phyloP scores from a whole-genome alignment of 1,140 invertebrate genomes.

The Temnothorax nylanderi region DNA sequence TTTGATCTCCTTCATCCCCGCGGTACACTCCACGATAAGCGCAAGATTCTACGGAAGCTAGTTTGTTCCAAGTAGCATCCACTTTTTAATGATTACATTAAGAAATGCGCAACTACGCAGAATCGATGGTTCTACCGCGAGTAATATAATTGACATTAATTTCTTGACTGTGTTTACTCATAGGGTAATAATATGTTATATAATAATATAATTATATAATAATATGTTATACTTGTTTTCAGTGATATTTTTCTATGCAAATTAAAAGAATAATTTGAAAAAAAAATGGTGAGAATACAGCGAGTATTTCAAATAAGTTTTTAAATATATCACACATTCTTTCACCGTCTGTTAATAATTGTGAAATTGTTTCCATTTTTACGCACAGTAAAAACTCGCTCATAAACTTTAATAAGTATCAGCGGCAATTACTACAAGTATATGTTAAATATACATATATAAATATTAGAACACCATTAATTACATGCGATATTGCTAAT shows the following conservation, averaged over 20 bases:
- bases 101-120: background rate
- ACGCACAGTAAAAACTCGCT: background rate
- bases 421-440: background rate
- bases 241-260: background rate
- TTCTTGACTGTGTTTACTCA: background rate
- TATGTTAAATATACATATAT: background rate
- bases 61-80: slow-evolving; percentile 50
- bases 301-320: background rate
- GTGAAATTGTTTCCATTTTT: background rate
- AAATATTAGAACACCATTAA: background rate
- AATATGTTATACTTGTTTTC: background rate
- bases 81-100: background rate
- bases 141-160: background rate
- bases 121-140: background rate
- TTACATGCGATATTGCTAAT: background rate
- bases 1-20: slow-evolving; percentile 44
- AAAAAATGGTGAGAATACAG: background rate
- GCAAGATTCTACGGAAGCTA: slow-evolving; percentile 5
- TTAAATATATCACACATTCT: background rate
- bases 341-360: background rate
- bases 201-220: no score
- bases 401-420: background rate
- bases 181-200: background rate
- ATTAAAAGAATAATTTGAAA: background rate
- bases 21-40: slow-evolving; percentile 8